phyloP scores from a whole-genome alignment of 1,140 invertebrate genomes.

The Lepidurus apus region DNA sequence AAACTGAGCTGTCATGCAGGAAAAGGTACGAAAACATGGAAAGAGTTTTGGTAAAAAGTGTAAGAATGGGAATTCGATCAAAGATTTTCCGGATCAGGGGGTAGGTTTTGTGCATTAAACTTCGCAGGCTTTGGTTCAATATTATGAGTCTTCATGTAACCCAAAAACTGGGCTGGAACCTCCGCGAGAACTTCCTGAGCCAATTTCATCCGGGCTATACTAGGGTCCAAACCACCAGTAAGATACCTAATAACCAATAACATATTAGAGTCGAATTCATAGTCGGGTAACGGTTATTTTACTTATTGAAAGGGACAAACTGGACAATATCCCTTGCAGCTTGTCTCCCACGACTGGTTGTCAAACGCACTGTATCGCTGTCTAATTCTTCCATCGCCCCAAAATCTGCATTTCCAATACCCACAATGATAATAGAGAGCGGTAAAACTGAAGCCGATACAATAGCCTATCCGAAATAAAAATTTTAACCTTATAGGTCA shows the following conservation, averaged over 20 bases:
- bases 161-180: conserved; percentile 55
- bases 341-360: conserved; percentile 43
- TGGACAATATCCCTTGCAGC: conserved; percentile 57
- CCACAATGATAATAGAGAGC: conserved; percentile 58
- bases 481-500: background rate
- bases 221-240: conserved; percentile 38
- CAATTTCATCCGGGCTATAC: conserved; percentile 44
- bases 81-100: conserved; percentile 26
- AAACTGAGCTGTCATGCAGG: too few species aligned
- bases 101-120: conserved; percentile 23
- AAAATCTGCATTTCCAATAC: conserved; percentile 55
- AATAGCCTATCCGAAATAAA: conserved; percentile 44
- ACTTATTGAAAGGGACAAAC: conserved; percentile 55
- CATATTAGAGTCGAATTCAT: background rate
- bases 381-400: conserved; percentile 55
- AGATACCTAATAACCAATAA: background rate
- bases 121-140: conserved; percentile 47
- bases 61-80: too few species aligned
- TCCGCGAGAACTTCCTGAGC: conserved; percentile 59
- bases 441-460: conserved; percentile 52
- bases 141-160: conserved; percentile 54
- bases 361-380: conserved; percentile 53
- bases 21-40: too few species aligned
- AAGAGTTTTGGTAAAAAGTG: too few species aligned
- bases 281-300: background rate